Evolutionary conservation across 2,888 invertebrate genomes (phyloP).

Genomic region (Atrina japonica): DNA sequence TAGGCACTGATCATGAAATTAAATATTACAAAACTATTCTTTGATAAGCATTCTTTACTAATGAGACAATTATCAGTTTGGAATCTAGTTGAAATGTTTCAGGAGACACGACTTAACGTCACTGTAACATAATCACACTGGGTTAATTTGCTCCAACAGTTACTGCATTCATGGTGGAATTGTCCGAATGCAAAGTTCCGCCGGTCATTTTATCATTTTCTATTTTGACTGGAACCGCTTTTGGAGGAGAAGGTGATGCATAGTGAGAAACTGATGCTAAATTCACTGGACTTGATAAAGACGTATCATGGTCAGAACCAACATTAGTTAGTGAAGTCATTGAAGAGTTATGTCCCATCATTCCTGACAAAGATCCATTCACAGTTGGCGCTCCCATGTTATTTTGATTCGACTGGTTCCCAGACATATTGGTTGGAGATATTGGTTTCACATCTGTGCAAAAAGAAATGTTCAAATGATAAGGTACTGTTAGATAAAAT

Average conservation of each 20-base stretch:
- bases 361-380: slow-evolving; percentile 22
- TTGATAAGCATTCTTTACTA: too few relatives aligned
- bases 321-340: slow-evolving; percentile 35
- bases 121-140: too few relatives aligned
- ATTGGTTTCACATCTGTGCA: slow-evolving; percentile 43
- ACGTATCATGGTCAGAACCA: slow-evolving; percentile 35
- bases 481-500: too few relatives aligned
- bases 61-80: too few relatives aligned
- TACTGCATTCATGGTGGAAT: slow-evolving; percentile 50
- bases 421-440: slow-evolving; percentile 34
- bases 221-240: slow-evolving; percentile 50
- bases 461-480: too few relatives aligned
- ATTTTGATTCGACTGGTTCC: slow-evolving; percentile 21
- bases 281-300: slow-evolving; percentile 55
- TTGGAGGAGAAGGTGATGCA: slow-evolving; percentile 50
- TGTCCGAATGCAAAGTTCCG: slow-evolving; percentile 48
- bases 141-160: slow-evolving; percentile 55
- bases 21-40: too few relatives aligned
- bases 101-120: too few relatives aligned
- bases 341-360: slow-evolving; percentile 36
- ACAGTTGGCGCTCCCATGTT: slow-evolving; percentile 40
- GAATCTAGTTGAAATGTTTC: too few relatives aligned
- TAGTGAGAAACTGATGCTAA: slow-evolving; percentile 56
- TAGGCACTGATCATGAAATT: too few relatives aligned
- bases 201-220: slow-evolving; percentile 51